These are phyloP conservation scores for Drosophila chauvacae DNA, from an alignment of 1,140 invertebrate species.

Conservation along the genomic window DNA sequence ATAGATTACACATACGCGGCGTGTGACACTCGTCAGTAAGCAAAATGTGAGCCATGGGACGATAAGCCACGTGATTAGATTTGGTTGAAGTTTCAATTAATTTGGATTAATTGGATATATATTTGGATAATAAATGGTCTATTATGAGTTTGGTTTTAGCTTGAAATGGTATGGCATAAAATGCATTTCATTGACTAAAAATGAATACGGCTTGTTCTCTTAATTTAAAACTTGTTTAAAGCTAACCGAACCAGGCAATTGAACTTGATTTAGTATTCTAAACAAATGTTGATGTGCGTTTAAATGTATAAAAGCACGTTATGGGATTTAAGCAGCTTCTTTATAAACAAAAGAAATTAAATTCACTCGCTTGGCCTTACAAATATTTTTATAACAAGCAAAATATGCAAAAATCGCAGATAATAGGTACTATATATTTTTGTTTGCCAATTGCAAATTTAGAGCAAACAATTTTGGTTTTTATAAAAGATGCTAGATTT, in stretches of 20 bases:
- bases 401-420: neutral
- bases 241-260: neutral
- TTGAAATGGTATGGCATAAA: neutral
- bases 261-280: neutral
- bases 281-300: neutral
- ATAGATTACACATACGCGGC: slow-evolving; percentile 64
- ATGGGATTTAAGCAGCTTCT: neutral
- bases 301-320: neutral
- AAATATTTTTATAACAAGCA: neutral
- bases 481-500: neutral
- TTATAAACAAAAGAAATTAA: neutral
- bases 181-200: neutral
- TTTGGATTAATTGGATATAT: slow-evolving; percentile 4
- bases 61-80: neutral
- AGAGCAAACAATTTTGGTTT: neutral
- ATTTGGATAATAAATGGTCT: neutral
- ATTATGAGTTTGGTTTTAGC: neutral
- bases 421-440: neutral
- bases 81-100: slow-evolving; percentile 3
- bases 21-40: slow-evolving; percentile 15
- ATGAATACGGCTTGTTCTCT: neutral
- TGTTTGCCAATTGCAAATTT: neutral
- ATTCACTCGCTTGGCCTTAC: neutral
- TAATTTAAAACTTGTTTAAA: neutral
- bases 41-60: slow-evolving; percentile 20